Conservation (phyloP, 2,113 vertebrate genomes). For the Macrotus californicus region DNA sequence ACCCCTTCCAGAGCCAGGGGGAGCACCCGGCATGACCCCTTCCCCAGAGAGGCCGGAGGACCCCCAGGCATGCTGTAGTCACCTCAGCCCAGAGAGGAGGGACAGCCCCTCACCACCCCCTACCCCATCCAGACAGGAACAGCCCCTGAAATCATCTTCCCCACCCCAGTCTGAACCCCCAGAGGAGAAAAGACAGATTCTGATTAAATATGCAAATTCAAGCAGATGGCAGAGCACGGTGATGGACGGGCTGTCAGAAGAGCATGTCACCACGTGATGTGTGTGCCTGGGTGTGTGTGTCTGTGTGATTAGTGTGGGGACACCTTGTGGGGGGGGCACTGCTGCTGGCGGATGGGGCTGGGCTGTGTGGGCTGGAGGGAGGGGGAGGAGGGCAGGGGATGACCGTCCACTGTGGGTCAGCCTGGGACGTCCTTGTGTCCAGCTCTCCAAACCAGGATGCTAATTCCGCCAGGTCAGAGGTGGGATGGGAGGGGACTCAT, state of each 20-base stretch:
- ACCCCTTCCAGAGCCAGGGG: background rate
- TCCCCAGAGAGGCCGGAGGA: background rate
- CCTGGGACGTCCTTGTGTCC: background rate
- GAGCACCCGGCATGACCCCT: background rate
- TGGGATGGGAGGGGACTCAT: constrained; percentile 64
- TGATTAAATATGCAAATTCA: constrained; percentile 70
- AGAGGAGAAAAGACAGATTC: constrained; percentile 55
- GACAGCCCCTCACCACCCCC: background rate
- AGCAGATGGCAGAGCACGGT: constrained; percentile 47
- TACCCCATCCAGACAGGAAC: background rate
- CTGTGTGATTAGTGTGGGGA: background rate
- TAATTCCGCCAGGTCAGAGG: constrained; percentile 47
- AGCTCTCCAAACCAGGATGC: background rate
- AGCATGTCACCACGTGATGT: constrained; percentile 3
- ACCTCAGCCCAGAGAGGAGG: background rate
- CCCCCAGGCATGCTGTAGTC: background rate
- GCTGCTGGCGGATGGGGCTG: background rate
- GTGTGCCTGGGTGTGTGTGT: background rate
- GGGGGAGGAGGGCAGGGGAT: no score
- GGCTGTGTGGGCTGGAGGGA: background rate
- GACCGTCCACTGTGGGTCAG: background rate
- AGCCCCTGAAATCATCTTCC: constrained; percentile 28
- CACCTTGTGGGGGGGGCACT: accelerated
- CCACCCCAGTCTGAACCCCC: constrained; percentile 8
- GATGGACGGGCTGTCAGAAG: constrained; percentile 62